Evolutionary conservation across 2,113 vertebrate species (phyloP).

Genomic region (Chelonoidis abingdonii): DNA sequence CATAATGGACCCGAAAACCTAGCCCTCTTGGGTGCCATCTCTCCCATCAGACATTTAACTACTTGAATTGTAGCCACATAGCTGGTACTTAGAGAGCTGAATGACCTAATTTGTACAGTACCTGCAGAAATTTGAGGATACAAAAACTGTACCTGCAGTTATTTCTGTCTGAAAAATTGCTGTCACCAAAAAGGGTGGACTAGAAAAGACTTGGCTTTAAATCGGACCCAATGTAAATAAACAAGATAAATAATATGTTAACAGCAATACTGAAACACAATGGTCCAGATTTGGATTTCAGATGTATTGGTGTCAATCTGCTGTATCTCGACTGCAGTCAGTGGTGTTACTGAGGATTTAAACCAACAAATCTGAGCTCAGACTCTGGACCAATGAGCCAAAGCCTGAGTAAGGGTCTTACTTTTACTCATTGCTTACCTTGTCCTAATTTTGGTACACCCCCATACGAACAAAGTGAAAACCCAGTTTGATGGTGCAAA

Average conservation of each 20-base stretch:
- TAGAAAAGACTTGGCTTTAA: background rate
- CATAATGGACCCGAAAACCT: background rate
- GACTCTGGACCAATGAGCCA: background rate
- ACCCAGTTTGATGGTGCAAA: background rate
- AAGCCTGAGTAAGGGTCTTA: background rate
- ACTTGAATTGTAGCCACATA: background rate
- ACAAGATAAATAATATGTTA: background rate
- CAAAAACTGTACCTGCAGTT: background rate
- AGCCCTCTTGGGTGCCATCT: background rate
- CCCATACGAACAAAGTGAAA: background rate
- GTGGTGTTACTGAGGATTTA: background rate
- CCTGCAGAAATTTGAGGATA: background rate
- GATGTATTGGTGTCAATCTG: background rate
- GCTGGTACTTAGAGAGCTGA: background rate
- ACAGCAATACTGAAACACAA: background rate
- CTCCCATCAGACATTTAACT: background rate
- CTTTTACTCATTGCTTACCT: background rate
- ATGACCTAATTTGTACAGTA: background rate
- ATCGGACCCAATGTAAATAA: background rate
- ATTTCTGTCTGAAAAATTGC: background rate
- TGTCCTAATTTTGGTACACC: background rate
- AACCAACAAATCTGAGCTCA: background rate
- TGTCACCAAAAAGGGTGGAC: background rate
- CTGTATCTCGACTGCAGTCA: background rate
- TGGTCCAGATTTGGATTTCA: background rate